phyloP scores from a whole-genome alignment of 1,140 invertebrate species.

The Procambarus virginalis region DNA sequence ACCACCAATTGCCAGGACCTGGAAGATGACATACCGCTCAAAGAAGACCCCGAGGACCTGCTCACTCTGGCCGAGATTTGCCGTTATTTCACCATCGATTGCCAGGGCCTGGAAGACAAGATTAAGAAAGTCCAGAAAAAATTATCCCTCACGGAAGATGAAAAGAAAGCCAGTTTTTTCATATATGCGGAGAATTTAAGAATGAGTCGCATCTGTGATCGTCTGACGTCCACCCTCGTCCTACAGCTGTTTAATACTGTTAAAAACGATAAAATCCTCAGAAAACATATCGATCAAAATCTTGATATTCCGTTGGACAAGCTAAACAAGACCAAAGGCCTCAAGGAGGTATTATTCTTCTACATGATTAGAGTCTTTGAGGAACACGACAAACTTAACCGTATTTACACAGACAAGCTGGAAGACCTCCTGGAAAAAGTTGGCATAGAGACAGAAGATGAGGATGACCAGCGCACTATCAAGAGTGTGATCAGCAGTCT shows the following conservation, averaged over 20 bases:
- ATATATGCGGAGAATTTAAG: conserved; percentile 33
- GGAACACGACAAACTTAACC: conserved; percentile 21
- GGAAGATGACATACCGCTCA: background rate
- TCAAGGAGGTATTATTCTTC: conserved; percentile 43
- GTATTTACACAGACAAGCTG: conserved; percentile 14
- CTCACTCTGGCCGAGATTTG: conserved; percentile 24
- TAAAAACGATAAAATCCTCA: background rate
- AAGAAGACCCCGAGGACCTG: background rate
- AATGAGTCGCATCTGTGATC: background rate
- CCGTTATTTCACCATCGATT: background rate
- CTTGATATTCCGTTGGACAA: background rate
- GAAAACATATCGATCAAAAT: background rate
- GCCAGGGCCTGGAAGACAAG: conserved; percentile 3
- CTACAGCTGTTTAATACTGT: background rate
- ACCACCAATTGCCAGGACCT: background rate
- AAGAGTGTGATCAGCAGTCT: background rate
- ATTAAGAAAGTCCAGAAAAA: conserved; percentile 25
- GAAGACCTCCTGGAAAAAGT: conserved; percentile 9
- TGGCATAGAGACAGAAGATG: background rate
- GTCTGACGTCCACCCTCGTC: background rate
- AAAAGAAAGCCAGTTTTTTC: conserved; percentile 20
- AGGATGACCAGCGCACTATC: background rate
- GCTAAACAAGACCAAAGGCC: conserved; percentile 3
- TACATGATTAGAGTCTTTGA: conserved; percentile 30
- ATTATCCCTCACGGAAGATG: conserved; percentile 1